Conservation (phyloP, 2,113 vertebrate genomes). For the Triplophysa siluroides region DNA sequence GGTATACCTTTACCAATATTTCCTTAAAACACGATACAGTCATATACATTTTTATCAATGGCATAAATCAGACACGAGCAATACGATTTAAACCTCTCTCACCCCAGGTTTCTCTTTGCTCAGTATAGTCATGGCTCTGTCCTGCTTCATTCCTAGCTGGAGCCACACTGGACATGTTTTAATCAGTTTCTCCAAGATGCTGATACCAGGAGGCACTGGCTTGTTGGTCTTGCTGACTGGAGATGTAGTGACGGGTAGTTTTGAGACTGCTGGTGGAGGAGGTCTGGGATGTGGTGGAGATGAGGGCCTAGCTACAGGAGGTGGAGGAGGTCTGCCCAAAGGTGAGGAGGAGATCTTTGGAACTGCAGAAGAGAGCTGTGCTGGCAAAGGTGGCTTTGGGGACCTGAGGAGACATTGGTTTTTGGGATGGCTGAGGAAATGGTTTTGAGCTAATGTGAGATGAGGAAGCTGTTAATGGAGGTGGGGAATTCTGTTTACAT, state of each 20-base stretch:
- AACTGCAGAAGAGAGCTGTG: constrained; percentile 50
- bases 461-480: constrained; percentile 54
- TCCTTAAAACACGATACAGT: too few relatives aligned
- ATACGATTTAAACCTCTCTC: constrained; percentile 53
- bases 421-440: not conserved
- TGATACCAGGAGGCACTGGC: constrained; percentile 69
- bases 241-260: constrained; percentile 35
- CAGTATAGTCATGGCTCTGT: constrained; percentile 71
- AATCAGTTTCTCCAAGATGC: constrained; percentile 82
- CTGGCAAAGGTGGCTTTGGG: constrained; percentile 48
- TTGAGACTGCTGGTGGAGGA: constrained; percentile 17
- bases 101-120: constrained; percentile 82
- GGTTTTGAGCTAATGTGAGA: constrained; percentile 45
- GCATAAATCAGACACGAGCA: too few relatives aligned
- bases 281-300: constrained; percentile 46
- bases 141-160: constrained; percentile 76
- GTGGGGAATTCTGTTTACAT: constrained; percentile 13
- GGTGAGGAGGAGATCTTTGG: constrained; percentile 31
- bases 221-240: not conserved
- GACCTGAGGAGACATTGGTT: constrained; percentile 47
- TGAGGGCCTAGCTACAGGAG: constrained; percentile 14
- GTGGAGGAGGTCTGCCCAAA: constrained; percentile 34
- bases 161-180: constrained; percentile 86
- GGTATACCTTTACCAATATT: too few relatives aligned
- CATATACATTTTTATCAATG: too few relatives aligned